Evolutionary conservation across 1,140 invertebrate species (phyloP).

Genomic region (Halesus radiatus): DNA sequence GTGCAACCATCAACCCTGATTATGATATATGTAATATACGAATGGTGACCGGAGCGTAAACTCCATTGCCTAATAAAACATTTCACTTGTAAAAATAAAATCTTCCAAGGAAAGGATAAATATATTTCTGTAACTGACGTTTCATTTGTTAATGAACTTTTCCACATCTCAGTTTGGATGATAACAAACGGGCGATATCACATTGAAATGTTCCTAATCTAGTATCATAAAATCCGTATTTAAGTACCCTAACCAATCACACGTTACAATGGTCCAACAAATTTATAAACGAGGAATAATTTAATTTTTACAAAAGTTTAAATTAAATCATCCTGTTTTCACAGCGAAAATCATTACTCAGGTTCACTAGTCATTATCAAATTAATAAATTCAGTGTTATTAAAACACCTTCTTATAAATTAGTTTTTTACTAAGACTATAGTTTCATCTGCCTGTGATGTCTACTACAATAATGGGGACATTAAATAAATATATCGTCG

Average conservation of each 20-base stretch:
- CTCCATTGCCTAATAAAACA: not conserved
- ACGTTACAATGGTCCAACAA: conserved; percentile 19
- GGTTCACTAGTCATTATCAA: too few relatives aligned
- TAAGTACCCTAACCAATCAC: conserved; percentile 23
- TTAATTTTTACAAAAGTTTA: not conserved
- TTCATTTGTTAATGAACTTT: not conserved
- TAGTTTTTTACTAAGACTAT: too few relatives aligned
- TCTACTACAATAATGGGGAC: too few relatives aligned
- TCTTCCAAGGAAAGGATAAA: not conserved
- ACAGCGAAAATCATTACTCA: too few relatives aligned
- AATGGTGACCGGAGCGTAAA: too few relatives aligned
- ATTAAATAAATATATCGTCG: too few relatives aligned
- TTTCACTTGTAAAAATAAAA: not conserved
- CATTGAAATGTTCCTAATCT: conserved; percentile 1
- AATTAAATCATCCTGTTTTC: not conserved
- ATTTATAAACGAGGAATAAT: not conserved
- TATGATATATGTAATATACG: not conserved
- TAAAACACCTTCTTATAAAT: too few relatives aligned
- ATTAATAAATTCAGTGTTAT: too few relatives aligned
- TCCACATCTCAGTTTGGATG: not conserved
- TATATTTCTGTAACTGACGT: not conserved
- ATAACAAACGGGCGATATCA: conserved; percentile 17
- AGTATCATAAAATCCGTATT: not conserved
- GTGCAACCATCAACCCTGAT: not conserved
- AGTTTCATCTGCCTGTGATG: too few relatives aligned